Base-by-base conservation (phyloP, 2,113 vertebrate species). In the Eurypyga helias region DNA sequence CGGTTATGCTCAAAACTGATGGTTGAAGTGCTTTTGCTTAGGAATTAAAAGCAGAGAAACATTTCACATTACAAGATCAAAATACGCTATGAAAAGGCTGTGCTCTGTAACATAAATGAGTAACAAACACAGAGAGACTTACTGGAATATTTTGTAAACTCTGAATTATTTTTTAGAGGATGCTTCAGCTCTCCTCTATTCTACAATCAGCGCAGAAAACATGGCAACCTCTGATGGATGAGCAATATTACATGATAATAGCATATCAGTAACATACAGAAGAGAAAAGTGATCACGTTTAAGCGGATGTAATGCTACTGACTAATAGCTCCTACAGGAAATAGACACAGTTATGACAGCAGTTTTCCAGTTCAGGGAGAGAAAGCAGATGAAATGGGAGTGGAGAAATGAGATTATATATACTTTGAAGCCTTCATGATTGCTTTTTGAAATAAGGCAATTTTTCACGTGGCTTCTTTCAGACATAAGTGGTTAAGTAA, bases 311-410 rank as follows among this genome's bases (percentile, higher is more conserved):
- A 96, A 95, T 94, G 95, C 72, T 94, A 91, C 94, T 87, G 91
- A 95, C 93, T 96, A 93, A 97, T 96, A 96, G 94, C 92, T 93
- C 73, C 92, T 94, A 71, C 69, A 96, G 97, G 97, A 97, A 97
- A 95, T 87, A 89, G 89, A 96, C 92, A 71, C 76, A 97, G 91
- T 91, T 90, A 92, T 73, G 83, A 89, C 86, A 88, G 91, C 90
- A 95, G 86, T 90, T 96, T 90, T 83, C 85, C 64, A 96, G 87
- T 41, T 92, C 90, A 92, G 81, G 87, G 89, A 93, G 75, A 95
- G 91, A 96, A 97, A 77, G 76, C 43, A 97, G 67, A 91, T 94
- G 67, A 95, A 95, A 93, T 33, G 84, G 87, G 94, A 66, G 49
- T 11, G 34, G 24, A 94, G 83, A 94, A 96, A 95, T 85, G 43